Conservation (phyloP, 2,113 vertebrate species). For the Atlantisia rogersi region DNA sequence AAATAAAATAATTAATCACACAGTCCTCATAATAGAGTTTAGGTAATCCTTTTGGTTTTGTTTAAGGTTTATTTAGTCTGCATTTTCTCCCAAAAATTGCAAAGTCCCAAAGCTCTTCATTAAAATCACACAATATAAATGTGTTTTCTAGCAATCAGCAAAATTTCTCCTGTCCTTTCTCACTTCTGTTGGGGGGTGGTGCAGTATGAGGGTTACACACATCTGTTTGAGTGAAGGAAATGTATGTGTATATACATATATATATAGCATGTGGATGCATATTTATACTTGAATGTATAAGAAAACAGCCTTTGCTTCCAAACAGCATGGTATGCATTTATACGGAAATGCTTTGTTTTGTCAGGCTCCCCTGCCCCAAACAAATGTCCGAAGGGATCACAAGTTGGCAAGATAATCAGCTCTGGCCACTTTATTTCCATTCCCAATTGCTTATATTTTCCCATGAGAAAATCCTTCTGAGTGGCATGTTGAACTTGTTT, state of each 20-base stretch:
- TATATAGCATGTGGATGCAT: not conserved
- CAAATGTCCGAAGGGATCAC: not conserved
- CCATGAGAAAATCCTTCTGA: constrained; percentile 28
- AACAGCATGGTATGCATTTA: not conserved
- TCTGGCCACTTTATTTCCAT: constrained; percentile 5
- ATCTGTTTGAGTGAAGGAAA: no score
- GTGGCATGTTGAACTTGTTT: not conserved
- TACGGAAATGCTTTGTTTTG: not conserved
- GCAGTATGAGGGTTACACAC: not conserved
- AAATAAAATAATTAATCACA: not conserved
- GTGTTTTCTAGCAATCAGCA: not conserved
- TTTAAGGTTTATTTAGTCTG: not conserved
- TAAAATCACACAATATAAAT: not conserved
- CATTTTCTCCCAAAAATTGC: not conserved
- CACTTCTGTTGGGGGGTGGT: not conserved
- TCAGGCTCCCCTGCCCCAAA: not conserved
- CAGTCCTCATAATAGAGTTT: not conserved
- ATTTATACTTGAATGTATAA: not conserved
- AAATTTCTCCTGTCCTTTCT: not conserved
- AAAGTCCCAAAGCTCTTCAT: not conserved
- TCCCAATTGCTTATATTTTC: constrained; percentile 12
- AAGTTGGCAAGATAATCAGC: not conserved
- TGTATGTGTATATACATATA: not conserved
- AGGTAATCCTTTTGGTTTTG: not conserved
- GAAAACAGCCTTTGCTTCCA: not conserved